Conservation (phyloP, 2,797 vertebrate genomes). For the Anguilla anguilla region DNA sequence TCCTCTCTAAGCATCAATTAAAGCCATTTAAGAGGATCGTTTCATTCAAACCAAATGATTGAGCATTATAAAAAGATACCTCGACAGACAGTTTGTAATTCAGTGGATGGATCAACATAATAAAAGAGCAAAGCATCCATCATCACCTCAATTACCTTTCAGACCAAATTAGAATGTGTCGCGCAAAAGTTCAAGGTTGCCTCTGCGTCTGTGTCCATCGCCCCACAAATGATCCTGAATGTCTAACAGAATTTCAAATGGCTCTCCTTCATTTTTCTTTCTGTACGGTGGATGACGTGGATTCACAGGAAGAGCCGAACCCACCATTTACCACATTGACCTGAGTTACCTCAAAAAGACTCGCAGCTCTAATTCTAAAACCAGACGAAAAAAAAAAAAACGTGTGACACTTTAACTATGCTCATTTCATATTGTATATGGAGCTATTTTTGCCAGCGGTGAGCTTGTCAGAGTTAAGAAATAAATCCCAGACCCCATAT, state of each 20-base stretch:
- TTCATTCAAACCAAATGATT: slow-evolving; percentile 45
- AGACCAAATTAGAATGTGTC: slow-evolving; percentile 57
- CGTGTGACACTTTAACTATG: slow-evolving; percentile 42
- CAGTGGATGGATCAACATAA: slow-evolving; percentile 59
- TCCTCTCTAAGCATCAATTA: slow-evolving; percentile 46
- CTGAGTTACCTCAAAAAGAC: slow-evolving; percentile 34
- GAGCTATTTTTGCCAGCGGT: slow-evolving; percentile 37
- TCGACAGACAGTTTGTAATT: slow-evolving; percentile 53
- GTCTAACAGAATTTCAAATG: slow-evolving; percentile 34
- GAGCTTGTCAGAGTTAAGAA: slow-evolving; percentile 42
- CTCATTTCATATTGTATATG: slow-evolving; percentile 43
- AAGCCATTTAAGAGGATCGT: slow-evolving; percentile 44
- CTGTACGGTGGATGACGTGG: slow-evolving; percentile 8
- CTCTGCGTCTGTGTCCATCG: slow-evolving; percentile 33
- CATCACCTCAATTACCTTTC: slow-evolving; percentile 62
- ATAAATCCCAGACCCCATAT: slow-evolving; percentile 36
- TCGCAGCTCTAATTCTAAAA: slow-evolving; percentile 41
- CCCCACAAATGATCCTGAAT: slow-evolving; percentile 30
- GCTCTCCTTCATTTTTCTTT: slow-evolving; percentile 32
- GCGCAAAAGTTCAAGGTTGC: slow-evolving; percentile 59
- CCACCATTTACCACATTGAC: slow-evolving; percentile 33
- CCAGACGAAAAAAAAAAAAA: slow-evolving; percentile 32
- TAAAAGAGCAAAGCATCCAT: slow-evolving; percentile 62
- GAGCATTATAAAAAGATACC: slow-evolving; percentile 48
- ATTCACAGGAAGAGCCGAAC: slow-evolving; percentile 27